Evolutionary conservation across 64 coral and sea anemone genomes (phyloP), one percentile per base, ranked within the genome.

Genomic region (Pachyseris speciosa): DNA sequence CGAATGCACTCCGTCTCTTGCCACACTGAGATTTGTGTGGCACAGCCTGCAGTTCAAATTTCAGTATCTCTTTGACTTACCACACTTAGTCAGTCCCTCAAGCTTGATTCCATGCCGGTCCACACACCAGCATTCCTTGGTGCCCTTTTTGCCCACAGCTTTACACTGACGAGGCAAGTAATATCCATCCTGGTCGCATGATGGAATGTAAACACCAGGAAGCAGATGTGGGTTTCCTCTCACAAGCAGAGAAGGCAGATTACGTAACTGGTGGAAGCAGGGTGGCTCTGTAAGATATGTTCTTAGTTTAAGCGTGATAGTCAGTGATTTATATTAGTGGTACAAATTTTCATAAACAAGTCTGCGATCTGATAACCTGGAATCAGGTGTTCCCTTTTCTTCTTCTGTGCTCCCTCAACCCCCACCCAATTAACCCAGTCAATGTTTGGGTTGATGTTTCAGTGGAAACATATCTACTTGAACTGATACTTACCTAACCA

Each of bases 81-180:
- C 65, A 60, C 94, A 96, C 43, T 96, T 64, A 32, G 58, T 44
- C 30, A 37, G 40, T 61, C 94, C 94, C 66, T 96, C 94, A 7
- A 96, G 83, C 33, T 85, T 76, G 32, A 75, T 87, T 19, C 94
- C 94, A 86, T 96, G 88, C 60, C 94, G 44, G 69, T 96, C 94
- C 58, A 93, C 94, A 70, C 94, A 96, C 94, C 94, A 96, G 53
- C 94, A 96, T 45, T 86, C 87, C 8, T 96, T 80, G 5, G 28
- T 91, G 2, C 84, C 89, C 17, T 61, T 58, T 42, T 63, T 84
- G 16, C 64, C 70, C 36, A 77, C 60, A 22, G 31, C 13, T 61
- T 75, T 86, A 57, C 94, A 96, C 52, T 96, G 94, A 20, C 74
- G 45, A 1, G 94, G 90, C 28, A 93, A 12, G 47, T 69, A 96